Evolutionary conservation across 2,888 invertebrate species (phyloP), one percentile per base, ranked within the genome.

Genomic region (Anorthoa munda): DNA sequence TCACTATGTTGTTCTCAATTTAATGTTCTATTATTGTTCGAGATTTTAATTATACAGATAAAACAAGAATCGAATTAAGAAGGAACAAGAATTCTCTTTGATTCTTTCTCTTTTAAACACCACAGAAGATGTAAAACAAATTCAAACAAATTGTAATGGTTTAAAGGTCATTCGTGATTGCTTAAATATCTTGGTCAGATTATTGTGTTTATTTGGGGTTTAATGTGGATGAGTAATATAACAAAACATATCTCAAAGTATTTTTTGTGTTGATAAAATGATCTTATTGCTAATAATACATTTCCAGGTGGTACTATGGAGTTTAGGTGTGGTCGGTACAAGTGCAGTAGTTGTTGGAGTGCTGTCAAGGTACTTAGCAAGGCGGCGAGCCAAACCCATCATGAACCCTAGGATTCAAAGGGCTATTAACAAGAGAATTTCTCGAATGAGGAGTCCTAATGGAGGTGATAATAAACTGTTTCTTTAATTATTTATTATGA

Each of bases 291-390:
- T 56, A n/a, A 26, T 67, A 60, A 53, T 75, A 61, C 46, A 31
- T 78, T 90, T 89, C 46, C 89, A 98, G 98, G 97, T 98, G 75
- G 97, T 98, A 73, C 94, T 98, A 88, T 97, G 98, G 90, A 98
- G 98, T 81, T 96, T 98, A 82, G 97, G 98, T 66, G 97, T 98
- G 55, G 95, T 96, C 48, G 96, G 96, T 45, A 97, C 97, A 59
- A 98, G 99, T 89, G 97, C 98, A 26, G 97, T 98, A 13, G 95
- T 99, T n/a, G 97, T 99, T 58, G 98, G 98, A 55, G 97, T 98
- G 15, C 93, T 99, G 48, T 98, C 99, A 58, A 97, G 98, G 85
- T 98, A 98, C 93, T 95, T 98, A 86, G 97, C 98, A 64, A 97
- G 98, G 71, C 96, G 97, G 75, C 97, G 98, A 89, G 97, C 97